Evolutionary conservation across 2,888 invertebrate genomes (phyloP).

Genomic region (Lasioglossum calceatum): DNA sequence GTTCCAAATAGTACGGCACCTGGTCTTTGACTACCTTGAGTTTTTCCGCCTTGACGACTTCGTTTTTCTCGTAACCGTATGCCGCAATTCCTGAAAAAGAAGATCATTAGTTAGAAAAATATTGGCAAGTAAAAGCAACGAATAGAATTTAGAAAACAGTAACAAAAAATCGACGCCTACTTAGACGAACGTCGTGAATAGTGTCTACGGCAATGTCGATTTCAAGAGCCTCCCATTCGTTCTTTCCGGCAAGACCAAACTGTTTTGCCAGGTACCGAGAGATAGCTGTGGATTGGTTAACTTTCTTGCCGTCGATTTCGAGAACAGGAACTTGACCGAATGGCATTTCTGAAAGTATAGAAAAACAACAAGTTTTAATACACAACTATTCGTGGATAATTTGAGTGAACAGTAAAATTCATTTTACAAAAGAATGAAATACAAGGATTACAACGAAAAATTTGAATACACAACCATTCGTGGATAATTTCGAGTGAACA

Average conservation of each 20-base stretch:
- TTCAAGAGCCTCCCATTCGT: constrained; percentile 87
- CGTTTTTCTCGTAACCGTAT: constrained; percentile 86
- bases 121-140: background rate
- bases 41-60: constrained; percentile 85
- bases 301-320: constrained; percentile 87
- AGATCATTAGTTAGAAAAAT: background rate
- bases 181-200: constrained; percentile 86
- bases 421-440: background rate
- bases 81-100: constrained; percentile 72
- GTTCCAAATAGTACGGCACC: constrained; percentile 87
- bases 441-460: constrained; percentile 38
- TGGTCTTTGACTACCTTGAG: constrained; percentile 85
- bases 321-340: constrained; percentile 88
- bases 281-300: constrained; percentile 87
- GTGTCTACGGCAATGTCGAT: constrained; percentile 88
- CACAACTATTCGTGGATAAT: background rate
- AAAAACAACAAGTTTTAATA: background rate
- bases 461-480: background rate
- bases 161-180: constrained; percentile 83
- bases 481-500: too few species aligned
- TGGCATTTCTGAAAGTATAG: constrained; percentile 84
- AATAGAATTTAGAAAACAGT: background rate
- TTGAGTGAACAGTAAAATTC: background rate
- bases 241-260: constrained; percentile 86
- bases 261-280: constrained; percentile 88